Percentiles rank a stretch among this genome's conserved stretches.
phyloP scores from a whole-genome alignment of 2,113 vertebrate genomes.

The Trinectes maculatus region DNA sequence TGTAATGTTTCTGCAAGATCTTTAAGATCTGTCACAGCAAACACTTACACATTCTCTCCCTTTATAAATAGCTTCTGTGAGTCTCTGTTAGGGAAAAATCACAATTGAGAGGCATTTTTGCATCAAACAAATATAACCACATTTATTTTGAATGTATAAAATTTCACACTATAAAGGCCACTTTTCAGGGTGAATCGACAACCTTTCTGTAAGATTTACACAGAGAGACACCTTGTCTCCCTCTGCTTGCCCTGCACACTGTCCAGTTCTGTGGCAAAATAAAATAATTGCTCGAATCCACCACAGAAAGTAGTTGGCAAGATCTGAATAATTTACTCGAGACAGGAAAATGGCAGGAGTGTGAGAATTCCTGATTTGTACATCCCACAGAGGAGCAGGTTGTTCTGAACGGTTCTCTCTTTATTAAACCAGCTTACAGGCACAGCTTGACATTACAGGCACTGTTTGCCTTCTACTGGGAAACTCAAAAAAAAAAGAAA shows the following conservation, averaged over 20 bases:
- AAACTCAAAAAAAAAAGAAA: slow-evolving; percentile 66
- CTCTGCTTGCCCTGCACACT: slow-evolving; percentile 73
- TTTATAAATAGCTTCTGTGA: not conserved
- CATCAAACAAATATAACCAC: slow-evolving; percentile 86
- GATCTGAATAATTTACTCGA: slow-evolving; percentile 79
- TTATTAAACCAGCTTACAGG: slow-evolving; percentile 78
- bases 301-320: slow-evolving; percentile 80
- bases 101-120: slow-evolving; percentile 56
- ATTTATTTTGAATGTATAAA: slow-evolving; percentile 89
- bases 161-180: slow-evolving; percentile 88
- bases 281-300: slow-evolving; percentile 75
- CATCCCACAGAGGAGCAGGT: slow-evolving; percentile 76
- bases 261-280: slow-evolving; percentile 78
- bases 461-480: slow-evolving; percentile 80
- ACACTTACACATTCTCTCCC: not conserved
- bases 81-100: not conserved
- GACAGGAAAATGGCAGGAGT: slow-evolving; percentile 80
- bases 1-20: not conserved
- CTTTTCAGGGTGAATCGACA: slow-evolving; percentile 84
- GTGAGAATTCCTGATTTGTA: slow-evolving; percentile 78
- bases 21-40: no score
- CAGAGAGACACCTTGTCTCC: slow-evolving; percentile 72
- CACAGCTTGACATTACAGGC: slow-evolving; percentile 84
- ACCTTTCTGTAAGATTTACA: slow-evolving; percentile 80
- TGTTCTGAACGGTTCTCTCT: slow-evolving; percentile 60